Percentiles rank a stretch among this genome's conserved stretches.
Evolutionary conservation across 2,113 vertebrate species (phyloP).

Genomic region (Prochilodus magdalenae): DNA sequence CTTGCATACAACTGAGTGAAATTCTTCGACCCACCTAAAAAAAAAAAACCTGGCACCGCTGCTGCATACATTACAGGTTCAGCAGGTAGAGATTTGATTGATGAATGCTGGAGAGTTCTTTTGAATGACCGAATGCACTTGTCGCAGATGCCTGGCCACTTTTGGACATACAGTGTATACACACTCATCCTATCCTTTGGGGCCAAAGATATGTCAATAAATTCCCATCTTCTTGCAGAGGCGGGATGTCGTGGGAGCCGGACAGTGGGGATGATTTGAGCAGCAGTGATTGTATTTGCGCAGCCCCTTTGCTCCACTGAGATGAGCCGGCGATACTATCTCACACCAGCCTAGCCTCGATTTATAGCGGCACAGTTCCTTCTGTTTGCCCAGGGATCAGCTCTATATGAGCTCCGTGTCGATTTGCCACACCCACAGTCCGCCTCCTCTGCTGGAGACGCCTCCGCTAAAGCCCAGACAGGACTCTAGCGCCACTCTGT

Average conservation of each 20-base stretch:
- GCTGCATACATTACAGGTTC: too few species aligned
- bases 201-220: slow-evolving; percentile 15
- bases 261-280: slow-evolving; percentile 43
- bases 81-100: too few species aligned
- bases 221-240: not conserved
- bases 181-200: not conserved
- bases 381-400: slow-evolving; percentile 58
- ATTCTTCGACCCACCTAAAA: too few species aligned
- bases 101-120: not conserved
- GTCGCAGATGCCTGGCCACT: not conserved
- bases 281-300: slow-evolving; percentile 53
- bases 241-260: slow-evolving; percentile 14
- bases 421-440: slow-evolving; percentile 19
- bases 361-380: slow-evolving; percentile 45
- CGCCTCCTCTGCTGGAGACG: slow-evolving; percentile 21
- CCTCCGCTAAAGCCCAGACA: slow-evolving; percentile 13
- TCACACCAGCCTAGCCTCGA: not conserved
- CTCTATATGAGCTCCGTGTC: slow-evolving; percentile 49
- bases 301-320: slow-evolving; percentile 27
- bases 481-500: slow-evolving; percentile 2
- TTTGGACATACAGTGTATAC: not conserved
- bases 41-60: too few species aligned
- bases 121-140: not conserved
- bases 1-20: too few species aligned
- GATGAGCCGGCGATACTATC: slow-evolving; percentile 36